A percentile compares a stretch with the other conserved stretches of the same genome.
Conservation (phyloP, 2,113 vertebrate genomes). For the Lasiurus borealis region DNA sequence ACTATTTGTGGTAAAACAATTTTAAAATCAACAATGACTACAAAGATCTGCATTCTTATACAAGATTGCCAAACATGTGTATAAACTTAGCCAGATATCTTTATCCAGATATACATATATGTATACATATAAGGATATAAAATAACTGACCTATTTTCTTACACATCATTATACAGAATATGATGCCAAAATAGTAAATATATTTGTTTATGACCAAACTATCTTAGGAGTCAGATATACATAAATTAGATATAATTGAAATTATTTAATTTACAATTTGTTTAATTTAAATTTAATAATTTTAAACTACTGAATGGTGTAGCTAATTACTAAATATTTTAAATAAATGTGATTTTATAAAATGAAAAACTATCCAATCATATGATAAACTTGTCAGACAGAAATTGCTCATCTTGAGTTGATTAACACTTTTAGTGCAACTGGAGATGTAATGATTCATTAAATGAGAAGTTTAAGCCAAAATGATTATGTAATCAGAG, state of each 20-base stretch:
- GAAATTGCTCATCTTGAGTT: slow-evolving; percentile 7
- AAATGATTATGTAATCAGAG: slow-evolving; percentile 44
- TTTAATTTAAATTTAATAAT: slow-evolving; percentile 33
- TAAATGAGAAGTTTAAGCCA: slow-evolving; percentile 36
- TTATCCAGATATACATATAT: background rate
- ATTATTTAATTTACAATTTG: slow-evolving; percentile 35
- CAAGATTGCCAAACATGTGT: slow-evolving; percentile 47
- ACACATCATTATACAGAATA: slow-evolving; percentile 26
- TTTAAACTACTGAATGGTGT: slow-evolving; percentile 20
- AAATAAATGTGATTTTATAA: background rate
- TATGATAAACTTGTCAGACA: background rate
- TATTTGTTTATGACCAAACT: slow-evolving; percentile 48
- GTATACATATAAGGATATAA: background rate
- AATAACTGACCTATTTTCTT: slow-evolving; percentile 70
- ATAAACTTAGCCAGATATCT: slow-evolving; percentile 43
- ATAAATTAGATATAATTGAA: slow-evolving; percentile 47
- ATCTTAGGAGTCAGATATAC: slow-evolving; percentile 55
- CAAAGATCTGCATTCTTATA: slow-evolving; percentile 10
- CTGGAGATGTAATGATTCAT: background rate
- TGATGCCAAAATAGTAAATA: slow-evolving; percentile 59
- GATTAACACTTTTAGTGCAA: background rate
- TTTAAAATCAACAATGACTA: background rate
- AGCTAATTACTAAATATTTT: slow-evolving; percentile 65
- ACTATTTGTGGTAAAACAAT: background rate
- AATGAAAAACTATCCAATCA: background rate